Percentiles rank a stretch among this genome's conserved stretches.
These are phyloP conservation scores for Rhinichthys osculus DNA, from an alignment of 2,797 vertebrate species.

Conservation along the genomic window DNA sequence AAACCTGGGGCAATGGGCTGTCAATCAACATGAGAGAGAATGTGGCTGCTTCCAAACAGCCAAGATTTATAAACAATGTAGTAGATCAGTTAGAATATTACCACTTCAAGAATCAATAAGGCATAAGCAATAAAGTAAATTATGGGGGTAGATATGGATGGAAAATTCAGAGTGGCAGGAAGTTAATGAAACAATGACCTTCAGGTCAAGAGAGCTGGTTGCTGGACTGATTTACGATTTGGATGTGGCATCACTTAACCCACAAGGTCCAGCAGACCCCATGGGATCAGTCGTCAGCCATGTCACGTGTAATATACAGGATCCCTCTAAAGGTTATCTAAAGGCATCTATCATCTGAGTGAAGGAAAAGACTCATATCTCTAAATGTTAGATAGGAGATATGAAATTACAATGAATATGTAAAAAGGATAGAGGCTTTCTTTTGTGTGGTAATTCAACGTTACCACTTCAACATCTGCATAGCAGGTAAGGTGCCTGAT, in stretches of 20 bases:
- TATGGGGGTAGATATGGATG: constrained; percentile 46
- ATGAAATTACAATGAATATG: constrained; percentile 13
- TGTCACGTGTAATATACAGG: constrained; percentile 3
- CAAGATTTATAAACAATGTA: constrained; percentile 39
- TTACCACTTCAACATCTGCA: background rate
- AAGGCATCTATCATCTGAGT: background rate
- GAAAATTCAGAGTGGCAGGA: constrained; percentile 77
- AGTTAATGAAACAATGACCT: constrained; percentile 80
- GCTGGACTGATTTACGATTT: constrained; percentile 76
- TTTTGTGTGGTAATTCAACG: background rate
- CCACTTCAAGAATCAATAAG: constrained; percentile 31
- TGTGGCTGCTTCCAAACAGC: background rate
- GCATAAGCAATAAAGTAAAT: constrained; percentile 18
- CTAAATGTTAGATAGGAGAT: background rate
- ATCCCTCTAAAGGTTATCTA: constrained; percentile 23
- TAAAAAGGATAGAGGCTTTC: background rate
- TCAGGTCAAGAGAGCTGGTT: constrained; percentile 72
- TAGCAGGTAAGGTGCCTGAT: background rate
- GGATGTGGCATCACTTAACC: constrained; percentile 72
- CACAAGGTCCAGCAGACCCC: constrained; percentile 65
- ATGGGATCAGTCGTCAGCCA: constrained; percentile 14
- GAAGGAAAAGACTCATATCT: background rate
- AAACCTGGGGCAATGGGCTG: constrained; percentile 12
- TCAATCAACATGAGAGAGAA: constrained; percentile 22
- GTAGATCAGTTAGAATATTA: constrained; percentile 32